A percentile compares a stretch with the other conserved stretches of the same genome.
phyloP scores from a whole-genome alignment of 2,888 invertebrate genomes.

The Tuta absoluta region DNA sequence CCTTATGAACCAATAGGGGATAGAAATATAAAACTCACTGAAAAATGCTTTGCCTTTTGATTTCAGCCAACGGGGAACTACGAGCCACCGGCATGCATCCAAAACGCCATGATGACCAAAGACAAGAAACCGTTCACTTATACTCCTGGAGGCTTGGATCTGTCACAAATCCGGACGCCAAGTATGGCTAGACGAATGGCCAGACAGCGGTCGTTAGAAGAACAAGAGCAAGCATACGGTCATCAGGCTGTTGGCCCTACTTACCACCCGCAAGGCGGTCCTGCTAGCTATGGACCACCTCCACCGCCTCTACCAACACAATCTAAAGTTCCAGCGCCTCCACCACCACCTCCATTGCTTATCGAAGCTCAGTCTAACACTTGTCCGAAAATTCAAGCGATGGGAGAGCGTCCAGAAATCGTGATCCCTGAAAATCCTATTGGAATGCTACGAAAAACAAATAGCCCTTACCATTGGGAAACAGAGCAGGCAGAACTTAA shows the following conservation, averaged over 20 bases:
- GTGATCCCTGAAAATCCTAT: slow-evolving; percentile 88
- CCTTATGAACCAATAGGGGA: too few species aligned
- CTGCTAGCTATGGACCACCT: slow-evolving; percentile 38
- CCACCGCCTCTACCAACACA: slow-evolving; percentile 75
- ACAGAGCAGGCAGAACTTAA: slow-evolving; percentile 81
- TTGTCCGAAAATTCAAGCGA: slow-evolving; percentile 77
- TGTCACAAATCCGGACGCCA: slow-evolving; percentile 94
- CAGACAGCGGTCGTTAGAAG: slow-evolving; percentile 82
- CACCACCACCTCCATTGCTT: slow-evolving; percentile 84
- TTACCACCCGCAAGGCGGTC: slow-evolving; percentile 62
- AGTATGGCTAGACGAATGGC: slow-evolving; percentile 91
- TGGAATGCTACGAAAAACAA: slow-evolving; percentile 85
- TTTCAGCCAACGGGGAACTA: slow-evolving; percentile 73
- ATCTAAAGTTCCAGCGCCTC: slow-evolving; percentile 71
- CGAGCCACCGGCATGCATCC: slow-evolving; percentile 93
- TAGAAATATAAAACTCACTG: too few species aligned
- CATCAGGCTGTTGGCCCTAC: slow-evolving; percentile 48
- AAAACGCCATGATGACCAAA: slow-evolving; percentile 97
- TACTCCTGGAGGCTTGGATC: slow-evolving; percentile 94
- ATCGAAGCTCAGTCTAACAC: slow-evolving; percentile 72
- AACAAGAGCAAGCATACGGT: slow-evolving; percentile 72
- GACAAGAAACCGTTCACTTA: slow-evolving; percentile 99
- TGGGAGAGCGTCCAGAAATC: slow-evolving; percentile 86
- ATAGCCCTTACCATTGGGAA: slow-evolving; percentile 85
- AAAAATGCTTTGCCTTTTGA: slow-evolving; percentile 16